A percentile compares a stretch with the other conserved stretches of the same genome.
Evolutionary conservation across 2,888 invertebrate genomes (phyloP).

Genomic region (Sisyra terminalis): DNA sequence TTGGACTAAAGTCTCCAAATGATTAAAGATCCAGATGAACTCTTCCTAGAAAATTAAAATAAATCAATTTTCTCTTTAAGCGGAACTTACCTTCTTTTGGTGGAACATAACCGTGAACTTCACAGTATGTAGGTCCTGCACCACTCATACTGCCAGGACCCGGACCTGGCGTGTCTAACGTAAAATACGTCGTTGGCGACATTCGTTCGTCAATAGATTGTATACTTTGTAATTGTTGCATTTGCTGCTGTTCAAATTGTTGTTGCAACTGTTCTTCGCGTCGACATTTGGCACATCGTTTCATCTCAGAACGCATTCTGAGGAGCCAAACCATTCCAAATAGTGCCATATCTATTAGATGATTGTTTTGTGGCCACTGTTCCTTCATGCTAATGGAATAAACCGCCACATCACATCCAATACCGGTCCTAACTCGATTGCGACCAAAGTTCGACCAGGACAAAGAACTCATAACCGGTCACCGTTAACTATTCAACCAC

Average conservation of each 20-base stretch:
- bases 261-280: slow-evolving; percentile 23
- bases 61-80: background rate
- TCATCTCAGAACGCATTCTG: slow-evolving; percentile 64
- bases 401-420: background rate
- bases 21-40: too few relatives aligned
- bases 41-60: too few relatives aligned
- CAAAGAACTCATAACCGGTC: background rate
- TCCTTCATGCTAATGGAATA: background rate
- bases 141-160: slow-evolving; percentile 19
- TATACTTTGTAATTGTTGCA: background rate
- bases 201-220: slow-evolving; percentile 13
- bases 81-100: slow-evolving; percentile 33
- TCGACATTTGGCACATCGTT: slow-evolving; percentile 54
- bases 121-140: slow-evolving; percentile 32
- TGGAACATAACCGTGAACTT: slow-evolving; percentile 38
- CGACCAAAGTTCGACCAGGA: background rate
- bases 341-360: slow-evolving; percentile 49
- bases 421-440: background rate
- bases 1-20: too few relatives aligned
- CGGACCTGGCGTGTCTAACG: slow-evolving; percentile 30
- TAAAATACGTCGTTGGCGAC: slow-evolving; percentile 31
- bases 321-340: slow-evolving; percentile 76
- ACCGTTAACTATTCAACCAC: background rate
- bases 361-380: background rate
- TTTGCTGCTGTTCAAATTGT: slow-evolving; percentile 1